Conservation (phyloP, 2,888 invertebrate genomes). For the Lasioglossum villosulum region DNA sequence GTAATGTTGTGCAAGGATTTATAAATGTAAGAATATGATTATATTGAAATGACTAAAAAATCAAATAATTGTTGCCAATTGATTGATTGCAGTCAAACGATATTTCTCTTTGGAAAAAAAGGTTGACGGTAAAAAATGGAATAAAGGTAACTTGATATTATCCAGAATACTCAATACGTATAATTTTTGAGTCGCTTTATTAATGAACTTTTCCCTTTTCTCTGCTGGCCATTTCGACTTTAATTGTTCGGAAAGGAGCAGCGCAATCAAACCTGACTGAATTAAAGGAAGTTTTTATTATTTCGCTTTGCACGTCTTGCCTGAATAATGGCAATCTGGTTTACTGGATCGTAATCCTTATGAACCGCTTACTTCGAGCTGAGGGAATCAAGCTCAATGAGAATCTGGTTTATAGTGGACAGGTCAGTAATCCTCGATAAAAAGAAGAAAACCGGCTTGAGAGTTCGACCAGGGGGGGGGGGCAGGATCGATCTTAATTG, state of each 20-base stretch:
- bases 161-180: background rate
- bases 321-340: background rate
- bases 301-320: background rate
- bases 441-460: conserved; percentile 8
- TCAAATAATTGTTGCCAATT: background rate
- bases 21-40: background rate
- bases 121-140: background rate
- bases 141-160: background rate
- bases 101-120: background rate
- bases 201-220: background rate
- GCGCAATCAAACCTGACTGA: background rate
- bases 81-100: background rate
- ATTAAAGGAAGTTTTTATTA: background rate
- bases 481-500: conserved; percentile 25
- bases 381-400: background rate
- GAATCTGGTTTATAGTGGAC: conserved; percentile 9
- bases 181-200: background rate
- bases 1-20: background rate
- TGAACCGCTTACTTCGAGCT: background rate
- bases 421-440: conserved; percentile 21
- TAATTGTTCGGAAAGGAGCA: conserved; percentile 37
- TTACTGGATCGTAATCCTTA: background rate
- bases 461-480: background rate
- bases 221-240: background rate
- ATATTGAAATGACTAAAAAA: background rate